phyloP scores from a whole-genome alignment of 2,888 invertebrate species.

The Drepanosiphum platanoidis region DNA sequence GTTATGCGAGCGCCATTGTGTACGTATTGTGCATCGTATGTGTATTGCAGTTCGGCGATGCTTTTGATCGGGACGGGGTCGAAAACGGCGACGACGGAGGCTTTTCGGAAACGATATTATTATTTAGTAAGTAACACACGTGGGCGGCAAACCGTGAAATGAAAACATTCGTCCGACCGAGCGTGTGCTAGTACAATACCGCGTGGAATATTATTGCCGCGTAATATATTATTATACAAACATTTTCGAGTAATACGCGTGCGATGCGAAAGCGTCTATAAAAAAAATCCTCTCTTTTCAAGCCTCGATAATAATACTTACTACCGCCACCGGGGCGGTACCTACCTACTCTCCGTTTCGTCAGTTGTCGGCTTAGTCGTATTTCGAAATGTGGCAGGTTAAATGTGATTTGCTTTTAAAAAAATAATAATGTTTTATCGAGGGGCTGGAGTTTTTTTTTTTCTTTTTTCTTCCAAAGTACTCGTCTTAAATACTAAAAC shows the following conservation, averaged over 20 bases:
- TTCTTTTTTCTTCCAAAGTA: not conserved
- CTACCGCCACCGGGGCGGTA: too few relatives aligned
- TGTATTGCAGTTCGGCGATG: not conserved
- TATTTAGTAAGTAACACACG: slow-evolving; percentile 9
- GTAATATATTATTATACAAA: slow-evolving; percentile 7
- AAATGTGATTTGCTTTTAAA: slow-evolving; percentile 42
- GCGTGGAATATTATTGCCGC: not conserved
- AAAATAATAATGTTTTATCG: slow-evolving; percentile 34
- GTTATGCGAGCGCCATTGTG: not conserved
- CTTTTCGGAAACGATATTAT: not conserved
- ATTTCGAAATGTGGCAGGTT: slow-evolving; percentile 6
- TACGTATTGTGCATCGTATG: not conserved
- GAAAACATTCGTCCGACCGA: slow-evolving; percentile 22
- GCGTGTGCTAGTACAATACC: not conserved
- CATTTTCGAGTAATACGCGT: slow-evolving; percentile 27
- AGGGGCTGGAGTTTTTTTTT: slow-evolving; percentile 1
- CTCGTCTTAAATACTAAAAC: not conserved
- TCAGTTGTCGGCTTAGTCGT: slow-evolving; percentile 25
- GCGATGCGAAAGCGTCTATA: not conserved
- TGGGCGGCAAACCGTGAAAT: not conserved
- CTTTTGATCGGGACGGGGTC: not conserved
- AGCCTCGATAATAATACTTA: too few relatives aligned
- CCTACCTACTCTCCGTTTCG: not conserved
- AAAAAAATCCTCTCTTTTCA: not conserved
- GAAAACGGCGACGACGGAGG: not conserved